Percentiles rank a stretch among this genome's conserved stretches.
These are phyloP conservation scores for Ciconia maguari DNA, from an alignment of 2,113 vertebrate species.

Conservation along the genomic window DNA sequence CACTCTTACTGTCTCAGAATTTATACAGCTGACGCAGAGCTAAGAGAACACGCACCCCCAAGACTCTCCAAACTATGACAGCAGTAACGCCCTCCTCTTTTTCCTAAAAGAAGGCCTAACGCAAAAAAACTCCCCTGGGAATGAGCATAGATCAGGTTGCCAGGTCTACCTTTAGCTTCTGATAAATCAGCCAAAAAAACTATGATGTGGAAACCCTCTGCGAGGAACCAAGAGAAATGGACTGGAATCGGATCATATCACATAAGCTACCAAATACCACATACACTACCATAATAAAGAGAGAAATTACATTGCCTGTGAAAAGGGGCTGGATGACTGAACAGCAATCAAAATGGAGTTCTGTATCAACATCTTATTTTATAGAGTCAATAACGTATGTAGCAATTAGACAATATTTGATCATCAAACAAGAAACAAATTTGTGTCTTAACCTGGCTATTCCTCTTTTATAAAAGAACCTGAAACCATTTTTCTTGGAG, in stretches of 20 bases:
- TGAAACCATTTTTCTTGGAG: neutral
- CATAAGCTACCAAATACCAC: neutral
- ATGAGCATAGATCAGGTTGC: neutral
- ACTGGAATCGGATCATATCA: neutral
- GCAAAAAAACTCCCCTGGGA: neutral
- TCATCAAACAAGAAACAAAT: neutral
- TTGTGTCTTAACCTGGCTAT: neutral
- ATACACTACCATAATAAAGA: neutral
- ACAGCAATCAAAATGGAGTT: neutral
- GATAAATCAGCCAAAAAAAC: neutral
- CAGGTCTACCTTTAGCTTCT: neutral
- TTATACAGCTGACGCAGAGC: neutral
- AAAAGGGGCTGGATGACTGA: neutral
- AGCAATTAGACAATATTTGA: neutral
- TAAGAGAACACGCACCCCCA: neutral
- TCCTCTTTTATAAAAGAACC: neutral
- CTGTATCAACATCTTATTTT: neutral
- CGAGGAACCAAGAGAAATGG: neutral
- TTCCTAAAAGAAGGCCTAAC: neutral
- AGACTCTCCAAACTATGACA: neutral
- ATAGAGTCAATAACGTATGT: neutral
- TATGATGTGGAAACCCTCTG: neutral
- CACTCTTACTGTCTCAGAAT: neutral
- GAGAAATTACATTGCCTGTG: neutral
- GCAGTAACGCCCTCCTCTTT: accelerated